A percentile compares a stretch with the other conserved stretches of the same genome.
Evolutionary conservation across 2,113 vertebrate species (phyloP).

Genomic region (Patagioenas fasciata): DNA sequence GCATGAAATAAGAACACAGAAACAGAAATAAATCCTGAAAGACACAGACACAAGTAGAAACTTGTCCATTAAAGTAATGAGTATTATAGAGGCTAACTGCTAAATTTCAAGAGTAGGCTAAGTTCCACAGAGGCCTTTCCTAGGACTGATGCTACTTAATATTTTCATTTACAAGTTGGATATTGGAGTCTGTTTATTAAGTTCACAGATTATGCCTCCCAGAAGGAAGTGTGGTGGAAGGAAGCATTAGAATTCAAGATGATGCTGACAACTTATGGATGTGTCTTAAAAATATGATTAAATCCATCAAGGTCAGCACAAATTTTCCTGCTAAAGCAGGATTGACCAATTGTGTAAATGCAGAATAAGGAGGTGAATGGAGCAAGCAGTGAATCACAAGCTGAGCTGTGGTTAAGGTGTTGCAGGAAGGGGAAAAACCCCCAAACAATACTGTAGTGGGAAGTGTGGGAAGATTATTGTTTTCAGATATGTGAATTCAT

Average conservation of each 20-base stretch:
- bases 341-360: not conserved
- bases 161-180: not conserved
- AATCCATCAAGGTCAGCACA: not conserved
- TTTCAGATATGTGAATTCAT: not conserved
- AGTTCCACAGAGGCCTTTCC: not conserved
- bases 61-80: fast-evolving
- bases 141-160: not conserved
- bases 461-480: not conserved
- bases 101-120: not conserved
- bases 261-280: not conserved
- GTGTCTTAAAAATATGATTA: not conserved
- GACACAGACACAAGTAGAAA: not conserved
- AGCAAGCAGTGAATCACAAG: not conserved
- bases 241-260: not conserved
- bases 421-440: not conserved
- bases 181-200: not conserved
- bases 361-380: not conserved
- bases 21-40: not conserved
- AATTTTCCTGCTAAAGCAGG: not conserved
- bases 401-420: not conserved
- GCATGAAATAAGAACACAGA: not conserved
- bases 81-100: not conserved
- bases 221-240: not conserved
- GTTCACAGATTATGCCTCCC: not conserved
- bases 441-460: not conserved